A percentile compares a stretch with the other conserved stretches of the same genome.
These are phyloP conservation scores for Clytia hemisphaerica DNA, from an alignment of 30 jellyfish, hydroid and myxozoan genomes.

Conservation along the genomic window DNA sequence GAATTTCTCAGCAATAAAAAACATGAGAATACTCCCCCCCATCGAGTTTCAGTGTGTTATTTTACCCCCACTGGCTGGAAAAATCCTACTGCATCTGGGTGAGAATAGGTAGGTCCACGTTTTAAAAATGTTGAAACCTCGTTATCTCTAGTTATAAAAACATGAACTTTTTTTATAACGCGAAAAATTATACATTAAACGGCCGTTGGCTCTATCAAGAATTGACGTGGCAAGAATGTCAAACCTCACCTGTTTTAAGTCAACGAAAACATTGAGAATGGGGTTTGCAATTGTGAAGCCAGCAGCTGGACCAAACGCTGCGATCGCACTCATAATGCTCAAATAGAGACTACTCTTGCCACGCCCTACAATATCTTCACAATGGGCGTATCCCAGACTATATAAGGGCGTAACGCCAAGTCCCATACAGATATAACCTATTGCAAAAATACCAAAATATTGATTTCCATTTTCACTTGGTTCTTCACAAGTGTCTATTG, in stretches of 20 bases:
- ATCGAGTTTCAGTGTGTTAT: too few relatives aligned
- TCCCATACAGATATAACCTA: constrained; percentile 19
- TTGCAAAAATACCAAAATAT: constrained; percentile 1
- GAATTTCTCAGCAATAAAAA: too few relatives aligned
- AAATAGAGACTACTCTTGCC: constrained; percentile 30
- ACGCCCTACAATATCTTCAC: constrained; percentile 26
- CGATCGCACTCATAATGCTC: constrained; percentile 4
- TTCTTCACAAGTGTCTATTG: constrained; percentile 29
- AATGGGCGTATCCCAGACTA: constrained; percentile 36
- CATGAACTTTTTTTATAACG: too few relatives aligned
- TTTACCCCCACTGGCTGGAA: too few relatives aligned
- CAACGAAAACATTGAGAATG: constrained; percentile 18
- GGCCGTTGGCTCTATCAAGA: too few relatives aligned
- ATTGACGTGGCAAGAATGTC: too few relatives aligned
- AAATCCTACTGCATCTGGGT: too few relatives aligned
- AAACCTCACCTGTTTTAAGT: constrained; percentile 30
- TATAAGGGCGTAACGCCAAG: constrained; percentile 33
- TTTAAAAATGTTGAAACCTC: too few relatives aligned
- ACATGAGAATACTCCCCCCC: too few relatives aligned
- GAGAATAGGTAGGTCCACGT: too few relatives aligned
- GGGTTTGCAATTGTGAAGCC: constrained; percentile 23
- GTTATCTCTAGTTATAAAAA: too few relatives aligned
- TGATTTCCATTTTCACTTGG: constrained; percentile 36
- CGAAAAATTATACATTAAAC: too few relatives aligned
- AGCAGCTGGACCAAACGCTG: constrained; percentile 38